Evolutionary conservation across 2,113 vertebrate genomes (phyloP), one percentile per base, ranked within the genome.

Genomic region (Hippocampus comes): DNA sequence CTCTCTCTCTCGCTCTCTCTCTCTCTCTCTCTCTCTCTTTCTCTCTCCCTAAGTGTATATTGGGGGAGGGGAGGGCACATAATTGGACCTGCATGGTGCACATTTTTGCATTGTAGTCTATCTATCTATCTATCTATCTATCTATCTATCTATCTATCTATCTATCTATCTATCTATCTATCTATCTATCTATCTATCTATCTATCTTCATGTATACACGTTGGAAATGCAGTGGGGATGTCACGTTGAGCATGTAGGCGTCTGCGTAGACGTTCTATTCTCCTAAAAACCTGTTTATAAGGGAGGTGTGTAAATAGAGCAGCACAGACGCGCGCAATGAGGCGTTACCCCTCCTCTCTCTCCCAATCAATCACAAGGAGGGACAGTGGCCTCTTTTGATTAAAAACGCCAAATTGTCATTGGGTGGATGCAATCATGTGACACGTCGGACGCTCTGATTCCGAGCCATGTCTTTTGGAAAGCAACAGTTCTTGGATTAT

Each of bases 381-480:
- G 64, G 64, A 93, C 95, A 96, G 95, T 96, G 95, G 95, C 95
- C 96, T 95, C 96, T 97, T 97, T 97, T 97, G 95, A 98, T 98
- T 23, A 23, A 56, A 87, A 97, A 95, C 88, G 95, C 93, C 93
- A 97, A 96, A 97, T 96, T 98, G 95, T 97, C 96, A 99, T 99
- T 99, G 97, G 97, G 93, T 94, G 95, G 95, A 95, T 93, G 94
- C 92, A 97, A 97, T 96, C 97, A 99, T 97, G 97, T 99, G 97
- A 99, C 97, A 95, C 94, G 94, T 94, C 94, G 94, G 95, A 96
- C 93, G 94, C 94, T 96, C 96, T 95, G 94, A 97, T 98, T 98
- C 97, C 95, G 94, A 95, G 94, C 94, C 53, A 95, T 96, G 96
- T 97, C 95, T 95, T 93, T 94, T 92, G 94, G 95, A 95, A 98